phyloP scores from a whole-genome alignment of 2,113 vertebrate species.

The Daubentonia madagascariensis region DNA sequence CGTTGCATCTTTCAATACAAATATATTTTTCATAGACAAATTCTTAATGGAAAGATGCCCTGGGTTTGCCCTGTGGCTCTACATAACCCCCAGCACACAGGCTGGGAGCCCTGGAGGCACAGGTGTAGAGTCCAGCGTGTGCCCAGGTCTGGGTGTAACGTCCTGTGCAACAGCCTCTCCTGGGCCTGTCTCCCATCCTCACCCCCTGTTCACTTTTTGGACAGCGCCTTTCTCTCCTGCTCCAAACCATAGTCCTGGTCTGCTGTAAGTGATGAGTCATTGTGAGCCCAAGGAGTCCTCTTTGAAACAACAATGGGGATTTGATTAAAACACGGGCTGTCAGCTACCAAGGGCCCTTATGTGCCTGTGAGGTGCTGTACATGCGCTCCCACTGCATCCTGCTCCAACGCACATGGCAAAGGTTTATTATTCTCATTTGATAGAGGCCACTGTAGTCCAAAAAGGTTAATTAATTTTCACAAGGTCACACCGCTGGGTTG shows the following conservation, averaged over 20 bases:
- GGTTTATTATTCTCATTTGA: not conserved
- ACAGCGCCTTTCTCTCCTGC: not conserved
- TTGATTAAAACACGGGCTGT: not conserved
- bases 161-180: not conserved
- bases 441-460: not conserved
- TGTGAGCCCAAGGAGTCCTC: not conserved
- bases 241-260: not conserved
- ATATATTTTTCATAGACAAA: not conserved
- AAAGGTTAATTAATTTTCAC: slow-evolving; percentile 39
- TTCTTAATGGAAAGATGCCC: not conserved
- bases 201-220: accelerated
- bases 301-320: not conserved
- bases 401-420: not conserved
- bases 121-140: not conserved
- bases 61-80: not conserved
- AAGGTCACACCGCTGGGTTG: not conserved
- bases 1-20: not conserved
- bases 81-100: not conserved
- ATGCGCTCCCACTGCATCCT: too few relatives aligned
- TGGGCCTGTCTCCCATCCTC: accelerated
- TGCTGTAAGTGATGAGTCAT: not conserved
- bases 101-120: too few relatives aligned
- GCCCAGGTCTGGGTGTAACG: accelerated
- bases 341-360: not conserved
- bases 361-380: not conserved